Conservation (phyloP, 2,113 vertebrate genomes). For the Columba janthina region DNA sequence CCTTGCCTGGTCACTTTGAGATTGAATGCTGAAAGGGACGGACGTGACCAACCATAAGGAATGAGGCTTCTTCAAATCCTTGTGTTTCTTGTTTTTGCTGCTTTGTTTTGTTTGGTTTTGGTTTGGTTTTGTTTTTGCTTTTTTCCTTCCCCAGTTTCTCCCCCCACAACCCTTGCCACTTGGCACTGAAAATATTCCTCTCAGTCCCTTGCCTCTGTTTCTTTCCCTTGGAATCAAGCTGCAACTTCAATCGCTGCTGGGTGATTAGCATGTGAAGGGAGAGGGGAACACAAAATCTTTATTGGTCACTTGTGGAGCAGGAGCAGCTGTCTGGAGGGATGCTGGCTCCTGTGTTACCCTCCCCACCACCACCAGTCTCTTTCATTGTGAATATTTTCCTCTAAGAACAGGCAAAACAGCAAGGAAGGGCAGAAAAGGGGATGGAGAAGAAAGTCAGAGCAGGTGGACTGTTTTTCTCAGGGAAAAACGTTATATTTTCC, state of each 20-base stretch:
- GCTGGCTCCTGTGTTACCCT: background rate
- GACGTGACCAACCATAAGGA: slow-evolving; percentile 20
- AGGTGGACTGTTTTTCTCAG: background rate
- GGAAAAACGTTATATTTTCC: background rate
- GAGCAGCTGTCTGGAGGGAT: slow-evolving; percentile 17
- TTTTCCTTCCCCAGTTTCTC: background rate
- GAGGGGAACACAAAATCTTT: slow-evolving; percentile 43
- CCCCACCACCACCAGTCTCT: background rate
- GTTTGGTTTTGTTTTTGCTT: background rate
- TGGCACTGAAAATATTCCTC: background rate
- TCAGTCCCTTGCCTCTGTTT: background rate
- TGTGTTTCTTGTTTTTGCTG: background rate
- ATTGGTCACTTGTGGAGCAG: background rate
- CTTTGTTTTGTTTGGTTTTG: background rate
- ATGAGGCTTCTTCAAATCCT: slow-evolving; percentile 1
- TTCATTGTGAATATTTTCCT: background rate
- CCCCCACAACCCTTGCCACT: background rate
- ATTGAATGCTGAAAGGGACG: background rate
- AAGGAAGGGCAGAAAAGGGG: background rate
- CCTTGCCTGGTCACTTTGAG: background rate
- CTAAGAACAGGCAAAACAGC: background rate
- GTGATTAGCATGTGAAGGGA: slow-evolving; percentile 43
- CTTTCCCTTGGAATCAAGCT: slow-evolving; percentile 14
- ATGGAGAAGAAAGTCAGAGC: background rate
- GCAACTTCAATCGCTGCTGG: background rate